A percentile compares a stretch with the other conserved stretches of the same genome.
These are phyloP conservation scores for Macquaria australasica DNA, from an alignment of 2,113 vertebrate species.

Conservation along the genomic window DNA sequence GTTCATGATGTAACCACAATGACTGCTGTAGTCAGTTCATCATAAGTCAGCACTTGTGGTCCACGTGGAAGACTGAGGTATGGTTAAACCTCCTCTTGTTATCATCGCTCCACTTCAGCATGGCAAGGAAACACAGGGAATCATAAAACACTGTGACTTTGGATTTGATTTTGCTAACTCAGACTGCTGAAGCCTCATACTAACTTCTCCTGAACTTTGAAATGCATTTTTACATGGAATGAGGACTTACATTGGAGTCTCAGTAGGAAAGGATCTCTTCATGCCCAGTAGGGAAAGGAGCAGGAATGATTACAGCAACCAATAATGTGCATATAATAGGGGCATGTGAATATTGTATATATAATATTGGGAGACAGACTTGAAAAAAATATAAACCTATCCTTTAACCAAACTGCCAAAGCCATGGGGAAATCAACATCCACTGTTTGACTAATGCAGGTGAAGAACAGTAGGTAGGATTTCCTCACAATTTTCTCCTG, in stretches of 20 bases:
- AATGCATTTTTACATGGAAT: background rate
- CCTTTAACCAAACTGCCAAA: slow-evolving; percentile 12
- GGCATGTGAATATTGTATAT: background rate
- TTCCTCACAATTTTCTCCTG: slow-evolving; percentile 35
- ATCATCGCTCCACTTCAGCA: background rate
- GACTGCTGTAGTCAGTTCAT: background rate
- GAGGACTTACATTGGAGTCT: background rate
- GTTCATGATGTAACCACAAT: background rate
- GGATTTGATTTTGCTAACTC: too few relatives aligned
- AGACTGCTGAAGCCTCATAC: too few relatives aligned
- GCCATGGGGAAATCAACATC: slow-evolving; percentile 30
- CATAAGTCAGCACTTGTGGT: background rate
- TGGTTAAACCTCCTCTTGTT: background rate
- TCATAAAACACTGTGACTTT: too few relatives aligned
- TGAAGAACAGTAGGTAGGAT: slow-evolving; percentile 15
- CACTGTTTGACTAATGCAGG: slow-evolving; percentile 4
- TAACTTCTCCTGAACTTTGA: background rate
- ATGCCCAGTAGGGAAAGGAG: background rate
- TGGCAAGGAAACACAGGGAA: background rate
- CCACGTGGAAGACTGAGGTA: background rate
- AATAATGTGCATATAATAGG: background rate
- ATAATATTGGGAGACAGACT: background rate
- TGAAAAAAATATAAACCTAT: background rate
- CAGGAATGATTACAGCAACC: background rate
- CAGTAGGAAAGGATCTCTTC: background rate